Base-by-base conservation (phyloP, 2,888 invertebrate genomes). In the Sisyra nigra region DNA sequence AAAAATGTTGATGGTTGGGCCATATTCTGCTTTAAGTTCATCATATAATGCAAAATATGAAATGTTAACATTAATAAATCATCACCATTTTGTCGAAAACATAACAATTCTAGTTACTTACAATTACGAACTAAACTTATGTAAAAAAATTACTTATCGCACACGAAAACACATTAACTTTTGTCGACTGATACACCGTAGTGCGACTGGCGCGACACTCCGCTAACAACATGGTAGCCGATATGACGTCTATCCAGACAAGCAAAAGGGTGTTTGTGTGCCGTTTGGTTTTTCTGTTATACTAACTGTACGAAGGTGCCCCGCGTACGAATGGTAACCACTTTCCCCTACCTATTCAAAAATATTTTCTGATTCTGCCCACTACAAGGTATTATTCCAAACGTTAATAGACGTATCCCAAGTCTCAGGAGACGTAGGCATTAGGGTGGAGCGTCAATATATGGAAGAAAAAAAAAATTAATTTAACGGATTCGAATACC, bases 241-340 rank as follows among this genome's bases (percentile, higher is more conserved):
- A 14, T 40, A 29, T 30, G n/a, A n/a, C n/a, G 32, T 31, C 32
- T 29, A 44, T 24, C 19, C 31, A 40, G 39, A 29, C 31, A 44
- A 24, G 38, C 32, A 44, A 40, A 44, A 3, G 39, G 29, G 32
- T 13, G 44, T 29, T 17, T 17, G 44, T 31, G 18, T 31, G 44
- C 30, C 30, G 29, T 44, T 19, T 44, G 11, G 32, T 44, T 44
- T 24, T n/a, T 40, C 18, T 44, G 24, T 40, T 31, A 44, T 44
- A 30, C 10, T 15, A 9, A 40, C 32, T 40, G 44, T 44, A 44
- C 30, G 44, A 44, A 44, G 9, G 44, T 44, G 44, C 44, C 44
- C 44, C 44, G 39, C 39, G 44, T 44, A 44, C 44, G 44, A 44
- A 44, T 6, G 44, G 38, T 40, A 31, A 24, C 44, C 17, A 44